Percentiles rank a stretch among this genome's conserved stretches.
These are phyloP conservation scores for Octodon degus DNA, from an alignment of 2,113 vertebrate species.

Conservation along the genomic window DNA sequence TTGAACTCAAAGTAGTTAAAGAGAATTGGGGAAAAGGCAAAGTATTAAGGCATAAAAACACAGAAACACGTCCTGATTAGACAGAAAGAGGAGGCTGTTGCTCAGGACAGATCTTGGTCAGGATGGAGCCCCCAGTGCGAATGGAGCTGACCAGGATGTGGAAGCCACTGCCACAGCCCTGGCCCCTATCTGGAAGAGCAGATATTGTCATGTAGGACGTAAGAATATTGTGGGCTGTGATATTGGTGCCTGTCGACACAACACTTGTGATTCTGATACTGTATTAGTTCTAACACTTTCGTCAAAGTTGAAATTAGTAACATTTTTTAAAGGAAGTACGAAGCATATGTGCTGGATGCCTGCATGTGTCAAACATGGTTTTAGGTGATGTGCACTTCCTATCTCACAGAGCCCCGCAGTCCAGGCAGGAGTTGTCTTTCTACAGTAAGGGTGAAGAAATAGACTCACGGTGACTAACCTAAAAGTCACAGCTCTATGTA, in stretches of 20 bases:
- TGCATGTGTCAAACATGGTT: background rate
- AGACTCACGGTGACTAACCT: background rate
- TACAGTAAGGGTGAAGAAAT: constrained; percentile 5
- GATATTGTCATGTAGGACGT: background rate
- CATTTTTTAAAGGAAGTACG: background rate
- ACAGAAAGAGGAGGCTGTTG: background rate
- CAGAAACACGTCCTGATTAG: background rate
- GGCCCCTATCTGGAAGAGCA: background rate
- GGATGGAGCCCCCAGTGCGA: background rate
- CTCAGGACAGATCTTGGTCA: background rate
- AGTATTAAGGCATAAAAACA: background rate
- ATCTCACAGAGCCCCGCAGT: background rate
- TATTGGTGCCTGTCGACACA: background rate
- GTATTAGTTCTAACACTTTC: constrained; percentile 19
- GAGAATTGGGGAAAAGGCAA: background rate
- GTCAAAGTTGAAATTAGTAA: background rate
- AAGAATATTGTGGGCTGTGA: background rate
- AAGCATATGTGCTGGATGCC: constrained; percentile 36
- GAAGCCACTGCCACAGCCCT: background rate
- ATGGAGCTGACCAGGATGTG: background rate
- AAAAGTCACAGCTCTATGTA: background rate
- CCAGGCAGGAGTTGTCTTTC: background rate
- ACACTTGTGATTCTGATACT: constrained; percentile 14
- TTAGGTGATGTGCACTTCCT: background rate
- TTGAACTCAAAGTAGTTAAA: background rate